Conservation (phyloP, 2,113 vertebrate species). For the Pollachius pollachius region DNA sequence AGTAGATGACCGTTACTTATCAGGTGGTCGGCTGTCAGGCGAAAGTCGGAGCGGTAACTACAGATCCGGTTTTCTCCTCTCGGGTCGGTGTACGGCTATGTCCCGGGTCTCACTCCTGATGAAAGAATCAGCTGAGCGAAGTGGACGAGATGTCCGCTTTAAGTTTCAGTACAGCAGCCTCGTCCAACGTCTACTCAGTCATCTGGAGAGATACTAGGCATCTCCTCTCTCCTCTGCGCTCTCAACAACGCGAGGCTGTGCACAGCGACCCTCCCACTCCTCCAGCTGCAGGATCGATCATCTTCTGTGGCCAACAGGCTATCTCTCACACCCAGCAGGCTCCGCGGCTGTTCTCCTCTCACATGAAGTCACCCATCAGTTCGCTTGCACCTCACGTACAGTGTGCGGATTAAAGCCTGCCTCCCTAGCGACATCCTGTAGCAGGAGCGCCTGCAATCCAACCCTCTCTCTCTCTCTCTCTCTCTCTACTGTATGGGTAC, state of each 20-base stretch:
- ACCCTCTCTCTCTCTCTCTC: not conserved
- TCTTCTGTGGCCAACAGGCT: slow-evolving; percentile 19
- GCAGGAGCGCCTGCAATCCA: slow-evolving; percentile 35
- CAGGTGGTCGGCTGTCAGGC: too few relatives aligned
- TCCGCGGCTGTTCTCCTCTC: slow-evolving; percentile 23
- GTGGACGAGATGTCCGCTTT: slow-evolving; percentile 16
- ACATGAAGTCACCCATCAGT: slow-evolving; percentile 64
- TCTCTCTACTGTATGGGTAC: not conserved
- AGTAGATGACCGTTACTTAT: too few relatives aligned
- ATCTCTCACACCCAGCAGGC: slow-evolving; percentile 1
- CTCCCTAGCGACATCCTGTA: slow-evolving; percentile 57
- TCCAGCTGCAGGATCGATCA: slow-evolving; percentile 46
- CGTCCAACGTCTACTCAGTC: slow-evolving; percentile 31
- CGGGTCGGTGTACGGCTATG: too few relatives aligned
- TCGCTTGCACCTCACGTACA: slow-evolving; percentile 72
- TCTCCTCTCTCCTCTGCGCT: slow-evolving; percentile 32
- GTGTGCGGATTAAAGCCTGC: slow-evolving; percentile 51
- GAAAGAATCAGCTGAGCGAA: not conserved
- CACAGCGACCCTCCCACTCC: slow-evolving; percentile 45
- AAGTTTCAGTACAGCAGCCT: slow-evolving; percentile 15
- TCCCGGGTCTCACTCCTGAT: not conserved
- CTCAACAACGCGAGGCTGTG: slow-evolving; percentile 26
- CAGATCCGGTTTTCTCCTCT: too few relatives aligned
- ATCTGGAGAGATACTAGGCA: slow-evolving; percentile 40
- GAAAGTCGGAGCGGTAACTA: too few relatives aligned